A percentile compares a stretch with the other conserved stretches of the same genome.
Evolutionary conservation across 2,888 invertebrate genomes (phyloP).

Genomic region (Mesochorus sp.): DNA sequence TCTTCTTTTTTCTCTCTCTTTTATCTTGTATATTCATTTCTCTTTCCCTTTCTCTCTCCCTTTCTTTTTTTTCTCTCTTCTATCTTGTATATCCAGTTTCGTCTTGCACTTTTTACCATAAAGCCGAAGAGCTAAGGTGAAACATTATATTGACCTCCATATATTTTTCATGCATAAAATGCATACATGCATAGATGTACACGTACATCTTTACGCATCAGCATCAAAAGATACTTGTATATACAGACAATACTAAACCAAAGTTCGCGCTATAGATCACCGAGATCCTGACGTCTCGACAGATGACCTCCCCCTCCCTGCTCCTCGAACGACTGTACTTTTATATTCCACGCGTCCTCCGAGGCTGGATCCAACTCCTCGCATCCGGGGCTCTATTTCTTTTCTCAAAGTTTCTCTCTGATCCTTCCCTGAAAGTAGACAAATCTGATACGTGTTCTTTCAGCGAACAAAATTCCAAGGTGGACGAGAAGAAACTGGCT

Average conservation of each 20-base stretch:
- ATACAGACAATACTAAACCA: neutral
- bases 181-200: constrained; percentile 14
- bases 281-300: constrained; percentile 38
- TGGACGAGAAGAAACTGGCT: neutral
- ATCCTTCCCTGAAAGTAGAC: neutral
- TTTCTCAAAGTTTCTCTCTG: constrained; percentile 18
- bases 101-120: constrained; percentile 8
- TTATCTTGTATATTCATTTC: too few species aligned
- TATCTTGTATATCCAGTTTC: neutral
- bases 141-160: constrained; percentile 39
- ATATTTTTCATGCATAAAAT: constrained; percentile 36
- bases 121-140: neutral
- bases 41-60: neutral
- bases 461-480: neutral
- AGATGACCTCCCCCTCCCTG: constrained; percentile 21
- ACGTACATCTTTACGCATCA: neutral
- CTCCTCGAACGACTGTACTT: constrained; percentile 38
- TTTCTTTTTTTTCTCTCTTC: neutral
- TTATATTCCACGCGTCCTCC: constrained; percentile 33
- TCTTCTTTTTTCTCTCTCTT: too few species aligned
- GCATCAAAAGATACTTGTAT: neutral
- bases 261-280: constrained; percentile 45
- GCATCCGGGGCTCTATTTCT: constrained; percentile 14
- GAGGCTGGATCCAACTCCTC: constrained; percentile 6
- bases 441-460: neutral